A percentile compares a stretch with the other conserved stretches of the same genome.
These are phyloP conservation scores for Tanypteryx hageni DNA, from an alignment of 2,888 invertebrate species.

Conservation along the genomic window DNA sequence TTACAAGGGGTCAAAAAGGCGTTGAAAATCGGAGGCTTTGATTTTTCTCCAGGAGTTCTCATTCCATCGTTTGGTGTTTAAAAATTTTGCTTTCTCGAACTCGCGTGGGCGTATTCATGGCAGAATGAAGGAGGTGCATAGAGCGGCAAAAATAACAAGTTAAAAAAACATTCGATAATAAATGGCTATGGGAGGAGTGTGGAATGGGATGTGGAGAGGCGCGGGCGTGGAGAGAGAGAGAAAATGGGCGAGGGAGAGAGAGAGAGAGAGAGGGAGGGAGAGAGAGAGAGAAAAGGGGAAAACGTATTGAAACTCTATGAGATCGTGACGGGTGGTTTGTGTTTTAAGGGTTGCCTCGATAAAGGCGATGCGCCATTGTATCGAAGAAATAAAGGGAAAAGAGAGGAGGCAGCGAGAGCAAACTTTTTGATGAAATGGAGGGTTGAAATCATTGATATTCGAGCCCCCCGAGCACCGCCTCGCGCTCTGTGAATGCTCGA, in stretches of 20 bases:
- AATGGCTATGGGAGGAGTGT: constrained; percentile 37
- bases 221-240: background rate
- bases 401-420: background rate
- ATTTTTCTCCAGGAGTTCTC: background rate
- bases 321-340: constrained; percentile 63
- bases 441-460: constrained; percentile 63
- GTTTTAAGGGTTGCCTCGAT: constrained; percentile 59
- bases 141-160: constrained; percentile 5
- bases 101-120: background rate
- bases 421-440: constrained; percentile 50
- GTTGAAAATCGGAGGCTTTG: background rate
- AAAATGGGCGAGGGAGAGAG: background rate
- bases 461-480: constrained; percentile 48
- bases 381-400: constrained; percentile 58
- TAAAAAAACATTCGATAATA: constrained; percentile 31
- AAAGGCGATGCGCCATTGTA: constrained; percentile 62
- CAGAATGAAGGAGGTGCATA: background rate
- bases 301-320: constrained; percentile 63
- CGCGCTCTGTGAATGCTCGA: constrained; percentile 44
- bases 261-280: background rate
- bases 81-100: background rate
- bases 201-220: background rate
- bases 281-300: background rate
- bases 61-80: background rate
- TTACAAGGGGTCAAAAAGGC: background rate